Base-by-base conservation (phyloP, 2,113 vertebrate species). In the Hemicordylus capensis region DNA sequence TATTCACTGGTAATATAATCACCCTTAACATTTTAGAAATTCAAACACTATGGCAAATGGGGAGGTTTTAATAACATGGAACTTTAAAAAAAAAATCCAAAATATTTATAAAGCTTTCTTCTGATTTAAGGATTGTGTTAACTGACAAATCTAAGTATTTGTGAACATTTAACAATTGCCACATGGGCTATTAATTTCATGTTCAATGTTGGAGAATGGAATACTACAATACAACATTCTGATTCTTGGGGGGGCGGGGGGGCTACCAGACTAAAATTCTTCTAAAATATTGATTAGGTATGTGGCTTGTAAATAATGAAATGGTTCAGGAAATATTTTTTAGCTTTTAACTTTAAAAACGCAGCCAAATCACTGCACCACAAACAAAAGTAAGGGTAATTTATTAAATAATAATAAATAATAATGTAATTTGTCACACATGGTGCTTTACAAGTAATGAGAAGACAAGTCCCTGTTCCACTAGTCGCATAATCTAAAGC, bases 211-310 rank as follows among this genome's bases (percentile, higher is more conserved):
- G 48, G 1, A 22, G 46, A 86, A 48, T 44, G 22, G 64, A 89
- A 77, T 1, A 15, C 70, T 63, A 85, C 19, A 24, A 26, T 0
- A 0, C 46, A 26, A 59, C 63, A 31, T 24, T 24, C 51, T 42
- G 3, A 3, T 17, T 67, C 28, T 39, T 0, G 0, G 1, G 44
- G 15, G 9, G 24, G 11, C 6, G 10, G 37, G 39, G 24, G 24
- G 44, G 6, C 63, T 66, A 9, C 63, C 7, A 66, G 6, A 6
- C 61, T 63, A 31, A 28, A 10, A 31, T 31, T 1, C 26, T 66
- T 66, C 31, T 66, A 28, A 66, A 66, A 66, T n/a, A 66, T n/a
- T 24, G 26, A 11, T 58, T 22, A 58, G 19, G 20, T 14, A 58
- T 58, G 20, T 26, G 4, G 20, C 58, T 61, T 26, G 22, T 61